Percentiles rank a stretch among this genome's conserved stretches.
These are phyloP conservation scores for Desmodus rotundus DNA, from an alignment of 2,113 vertebrate species.

Conservation along the genomic window DNA sequence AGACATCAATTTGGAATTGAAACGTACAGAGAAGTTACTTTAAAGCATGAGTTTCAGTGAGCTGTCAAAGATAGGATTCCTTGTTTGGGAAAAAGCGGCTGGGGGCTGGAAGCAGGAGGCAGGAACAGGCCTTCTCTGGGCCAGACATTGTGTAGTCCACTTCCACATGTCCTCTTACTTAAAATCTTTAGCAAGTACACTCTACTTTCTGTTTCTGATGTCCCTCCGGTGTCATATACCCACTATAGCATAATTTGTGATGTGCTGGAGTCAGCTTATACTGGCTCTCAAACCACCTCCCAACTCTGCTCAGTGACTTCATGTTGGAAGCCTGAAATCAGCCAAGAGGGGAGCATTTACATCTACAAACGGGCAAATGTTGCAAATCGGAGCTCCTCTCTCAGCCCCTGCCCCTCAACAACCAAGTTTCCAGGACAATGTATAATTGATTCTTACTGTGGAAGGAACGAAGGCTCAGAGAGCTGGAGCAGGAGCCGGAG, in stretches of 20 bases:
- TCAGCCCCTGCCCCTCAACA: background rate
- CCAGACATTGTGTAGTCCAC: background rate
- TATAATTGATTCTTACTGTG: background rate
- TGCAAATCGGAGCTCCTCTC: background rate
- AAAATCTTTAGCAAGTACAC: background rate
- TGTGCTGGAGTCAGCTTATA: too few relatives aligned
- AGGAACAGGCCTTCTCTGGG: background rate
- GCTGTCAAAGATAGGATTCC: background rate
- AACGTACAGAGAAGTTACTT: background rate
- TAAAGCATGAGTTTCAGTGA: background rate
- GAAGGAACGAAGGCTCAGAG: background rate
- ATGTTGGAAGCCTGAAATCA: background rate
- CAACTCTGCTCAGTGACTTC: background rate
- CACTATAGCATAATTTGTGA: fast-evolving
- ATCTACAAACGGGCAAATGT: background rate
- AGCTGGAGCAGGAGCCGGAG: background rate
- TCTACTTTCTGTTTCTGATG: background rate
- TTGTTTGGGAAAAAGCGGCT: background rate
- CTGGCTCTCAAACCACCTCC: background rate
- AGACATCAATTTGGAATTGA: background rate
- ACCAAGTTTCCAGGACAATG: background rate
- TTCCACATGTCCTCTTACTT: background rate
- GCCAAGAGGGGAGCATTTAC: background rate
- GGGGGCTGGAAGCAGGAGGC: background rate
- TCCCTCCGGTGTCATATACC: background rate